phyloP scores from a whole-genome alignment of 2,113 vertebrate genomes.

The Copsychus sechellarum region DNA sequence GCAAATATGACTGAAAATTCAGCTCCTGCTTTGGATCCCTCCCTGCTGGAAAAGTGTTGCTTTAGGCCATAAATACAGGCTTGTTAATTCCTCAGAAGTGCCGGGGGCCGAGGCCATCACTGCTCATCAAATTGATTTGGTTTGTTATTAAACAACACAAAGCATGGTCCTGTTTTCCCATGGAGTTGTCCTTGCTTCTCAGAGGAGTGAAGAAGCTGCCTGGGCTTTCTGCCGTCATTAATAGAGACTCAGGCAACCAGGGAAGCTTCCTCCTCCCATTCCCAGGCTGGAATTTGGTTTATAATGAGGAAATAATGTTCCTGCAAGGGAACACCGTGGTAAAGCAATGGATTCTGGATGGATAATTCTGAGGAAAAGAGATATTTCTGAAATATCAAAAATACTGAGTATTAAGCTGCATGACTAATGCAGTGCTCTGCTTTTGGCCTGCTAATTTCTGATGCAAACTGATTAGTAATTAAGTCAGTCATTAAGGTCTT shows the following conservation, averaged over 20 bases:
- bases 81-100: constrained; percentile 54
- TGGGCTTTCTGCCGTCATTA: not conserved
- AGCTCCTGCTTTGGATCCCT: not conserved
- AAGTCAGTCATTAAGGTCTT: not conserved
- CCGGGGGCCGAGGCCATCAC: not conserved
- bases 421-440: not conserved
- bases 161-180: not conserved
- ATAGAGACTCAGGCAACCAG: not conserved
- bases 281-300: not conserved
- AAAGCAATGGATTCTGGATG: not conserved
- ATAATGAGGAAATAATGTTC: not conserved
- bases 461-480: constrained; percentile 2
- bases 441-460: not conserved
- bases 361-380: not conserved
- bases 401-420: not conserved
- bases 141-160: constrained; percentile 58
- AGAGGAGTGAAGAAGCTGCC: not conserved
- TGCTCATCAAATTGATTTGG: constrained; percentile 49
- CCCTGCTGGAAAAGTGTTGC: constrained; percentile 35
- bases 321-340: not conserved
- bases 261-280: not conserved
- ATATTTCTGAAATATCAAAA: not conserved
- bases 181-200: not conserved
- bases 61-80: constrained; percentile 5
- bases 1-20: not conserved